A percentile compares a stretch with the other conserved stretches of the same genome.
phyloP scores from a whole-genome alignment of 2,888 invertebrate genomes.

The Myopa tessellatipennis region DNA sequence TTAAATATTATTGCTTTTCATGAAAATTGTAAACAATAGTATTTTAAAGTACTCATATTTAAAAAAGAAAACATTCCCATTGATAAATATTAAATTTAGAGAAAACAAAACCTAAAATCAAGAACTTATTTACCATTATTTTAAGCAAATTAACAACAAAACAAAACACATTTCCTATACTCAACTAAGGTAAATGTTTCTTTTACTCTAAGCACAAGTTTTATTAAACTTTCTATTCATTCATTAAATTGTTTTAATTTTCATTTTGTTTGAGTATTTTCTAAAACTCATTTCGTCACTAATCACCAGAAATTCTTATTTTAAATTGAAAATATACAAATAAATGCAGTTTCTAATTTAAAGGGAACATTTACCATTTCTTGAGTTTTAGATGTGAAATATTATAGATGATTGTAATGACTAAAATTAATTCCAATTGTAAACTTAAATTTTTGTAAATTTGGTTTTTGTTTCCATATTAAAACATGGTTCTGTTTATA shows the following conservation, averaged over 20 bases:
- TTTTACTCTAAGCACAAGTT: neutral
- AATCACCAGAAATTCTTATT: no score
- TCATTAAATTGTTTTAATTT: neutral
- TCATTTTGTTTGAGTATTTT: neutral
- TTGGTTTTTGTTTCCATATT: neutral
- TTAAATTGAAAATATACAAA: no score
- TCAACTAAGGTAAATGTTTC: neutral
- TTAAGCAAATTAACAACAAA: neutral
- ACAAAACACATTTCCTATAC: neutral
- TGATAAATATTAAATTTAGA: slow-evolving; percentile 46
- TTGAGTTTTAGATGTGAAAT: no score
- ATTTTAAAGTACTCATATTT: slow-evolving; percentile 30
- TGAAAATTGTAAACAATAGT: slow-evolving; percentile 28
- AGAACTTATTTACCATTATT: neutral
- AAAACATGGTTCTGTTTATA: neutral
- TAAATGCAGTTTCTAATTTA: no score
- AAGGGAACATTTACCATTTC: no score
- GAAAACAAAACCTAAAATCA: neutral
- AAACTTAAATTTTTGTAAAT: no score
- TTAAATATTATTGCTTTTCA: slow-evolving; percentile 40
- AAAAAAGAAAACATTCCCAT: slow-evolving; percentile 52
- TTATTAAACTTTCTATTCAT: neutral
- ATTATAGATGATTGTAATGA: no score
- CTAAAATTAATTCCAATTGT: no score
- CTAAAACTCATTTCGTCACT: neutral